These are phyloP conservation scores for Hypotaenidia okinawae DNA, from an alignment of 2,797 vertebrate genomes.

Conservation along the genomic window DNA sequence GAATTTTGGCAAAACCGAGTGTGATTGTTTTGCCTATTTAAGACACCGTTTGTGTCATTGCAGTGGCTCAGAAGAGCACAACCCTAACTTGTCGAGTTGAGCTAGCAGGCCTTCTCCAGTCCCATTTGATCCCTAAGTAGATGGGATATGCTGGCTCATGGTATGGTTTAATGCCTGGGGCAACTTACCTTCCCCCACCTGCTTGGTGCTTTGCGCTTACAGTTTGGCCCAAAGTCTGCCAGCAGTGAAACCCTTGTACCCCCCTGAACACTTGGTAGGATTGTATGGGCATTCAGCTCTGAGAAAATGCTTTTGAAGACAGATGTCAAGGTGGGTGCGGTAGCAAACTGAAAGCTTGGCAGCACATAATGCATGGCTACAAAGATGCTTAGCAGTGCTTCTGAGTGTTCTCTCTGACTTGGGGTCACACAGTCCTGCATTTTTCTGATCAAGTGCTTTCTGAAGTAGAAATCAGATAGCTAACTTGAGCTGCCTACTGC, in stretches of 20 bases:
- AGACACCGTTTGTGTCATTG: background rate
- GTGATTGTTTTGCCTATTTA: background rate
- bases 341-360: background rate
- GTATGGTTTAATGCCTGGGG: background rate
- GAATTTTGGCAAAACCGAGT: background rate
- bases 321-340: background rate
- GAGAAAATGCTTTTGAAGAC: background rate
- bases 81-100: background rate
- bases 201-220: background rate
- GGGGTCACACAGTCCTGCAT: rapidly evolving
- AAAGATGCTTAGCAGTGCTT: background rate
- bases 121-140: background rate
- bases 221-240: background rate
- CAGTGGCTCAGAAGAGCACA: background rate
- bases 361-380: background rate
- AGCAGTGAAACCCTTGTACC: background rate
- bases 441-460: background rate
- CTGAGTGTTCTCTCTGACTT: background rate
- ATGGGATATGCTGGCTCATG: background rate
- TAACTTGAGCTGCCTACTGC: background rate
- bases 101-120: background rate
- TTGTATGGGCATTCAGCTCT: background rate
- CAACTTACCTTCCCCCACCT: background rate
- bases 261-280: background rate
- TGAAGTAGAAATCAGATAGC: background rate